Evolutionary conservation across 2,113 vertebrate genomes (phyloP).

Genomic region (Pygoscelis antarcticus): DNA sequence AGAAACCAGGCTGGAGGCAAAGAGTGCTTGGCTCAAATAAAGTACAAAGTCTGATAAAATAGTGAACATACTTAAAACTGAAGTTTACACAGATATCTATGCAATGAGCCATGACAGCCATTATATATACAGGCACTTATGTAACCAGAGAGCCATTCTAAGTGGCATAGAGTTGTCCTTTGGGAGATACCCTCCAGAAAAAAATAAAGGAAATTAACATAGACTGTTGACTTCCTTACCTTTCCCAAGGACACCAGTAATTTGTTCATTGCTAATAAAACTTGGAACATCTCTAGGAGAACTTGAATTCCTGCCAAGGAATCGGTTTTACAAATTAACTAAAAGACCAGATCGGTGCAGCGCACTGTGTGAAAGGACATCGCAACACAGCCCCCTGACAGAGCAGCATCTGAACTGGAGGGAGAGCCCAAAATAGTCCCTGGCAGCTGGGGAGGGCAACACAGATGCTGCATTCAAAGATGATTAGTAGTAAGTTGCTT

Average conservation of each 20-base stretch:
- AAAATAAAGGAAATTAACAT: background rate
- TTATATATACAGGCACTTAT: background rate
- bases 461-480: background rate
- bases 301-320: background rate
- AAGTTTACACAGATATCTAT: background rate
- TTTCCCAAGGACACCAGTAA: constrained; percentile 31
- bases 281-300: background rate
- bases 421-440: background rate
- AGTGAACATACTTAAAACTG: background rate
- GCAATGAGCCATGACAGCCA: background rate
- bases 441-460: background rate
- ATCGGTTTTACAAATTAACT: background rate
- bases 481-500: background rate
- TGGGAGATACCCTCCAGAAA: background rate
- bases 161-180: background rate
- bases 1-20: background rate
- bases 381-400: background rate
- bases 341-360: background rate
- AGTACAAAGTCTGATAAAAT: background rate
- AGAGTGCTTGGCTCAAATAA: background rate
- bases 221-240: background rate
- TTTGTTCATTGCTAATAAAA: background rate
- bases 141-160: background rate
- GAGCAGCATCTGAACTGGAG: background rate
- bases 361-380: background rate